phyloP scores from a whole-genome alignment of 1,140 invertebrate genomes.

The Samia ricini region DNA sequence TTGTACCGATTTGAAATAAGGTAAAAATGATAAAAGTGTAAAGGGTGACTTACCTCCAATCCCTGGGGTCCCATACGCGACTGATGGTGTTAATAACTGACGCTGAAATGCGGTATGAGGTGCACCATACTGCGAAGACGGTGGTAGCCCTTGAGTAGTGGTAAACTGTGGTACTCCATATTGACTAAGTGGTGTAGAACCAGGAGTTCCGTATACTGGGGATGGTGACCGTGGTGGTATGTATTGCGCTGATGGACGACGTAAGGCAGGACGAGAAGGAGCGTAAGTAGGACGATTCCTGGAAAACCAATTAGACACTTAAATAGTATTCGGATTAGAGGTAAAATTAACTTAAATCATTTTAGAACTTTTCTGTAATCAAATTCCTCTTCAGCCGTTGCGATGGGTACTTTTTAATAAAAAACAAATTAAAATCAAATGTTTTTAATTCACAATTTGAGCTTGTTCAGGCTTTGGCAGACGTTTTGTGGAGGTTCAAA shows the following conservation, averaged over 20 bases:
- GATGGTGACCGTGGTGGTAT: slow-evolving; percentile 23
- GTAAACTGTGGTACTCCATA: slow-evolving; percentile 9
- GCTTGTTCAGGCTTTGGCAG: too few relatives aligned
- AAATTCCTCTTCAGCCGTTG: too few relatives aligned
- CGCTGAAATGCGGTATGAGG: not conserved
- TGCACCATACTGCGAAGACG: slow-evolving; percentile 30
- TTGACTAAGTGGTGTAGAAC: slow-evolving; percentile 21
- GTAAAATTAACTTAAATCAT: too few relatives aligned
- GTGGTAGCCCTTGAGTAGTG: slow-evolving; percentile 1
- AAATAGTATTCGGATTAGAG: too few relatives aligned
- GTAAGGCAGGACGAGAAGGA: slow-evolving; percentile 19
- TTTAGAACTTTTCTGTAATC: too few relatives aligned
- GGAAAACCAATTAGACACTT: slow-evolving; percentile 22
- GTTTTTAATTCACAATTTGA: too few relatives aligned
- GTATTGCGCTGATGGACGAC: slow-evolving; percentile 30
- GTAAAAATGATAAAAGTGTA: too few relatives aligned
- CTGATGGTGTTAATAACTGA: not conserved
- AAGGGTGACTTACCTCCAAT: too few relatives aligned
- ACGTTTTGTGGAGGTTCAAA: too few relatives aligned
- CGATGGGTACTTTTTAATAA: too few relatives aligned
- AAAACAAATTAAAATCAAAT: too few relatives aligned
- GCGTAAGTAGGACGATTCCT: slow-evolving; percentile 37
- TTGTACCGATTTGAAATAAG: too few relatives aligned
- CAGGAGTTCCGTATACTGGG: slow-evolving; percentile 20
- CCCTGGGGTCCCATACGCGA: not conserved